Percentiles rank a stretch among this genome's conserved stretches.
Evolutionary conservation across 2,113 vertebrate species (phyloP).

Genomic region (Gila orcuttii): DNA sequence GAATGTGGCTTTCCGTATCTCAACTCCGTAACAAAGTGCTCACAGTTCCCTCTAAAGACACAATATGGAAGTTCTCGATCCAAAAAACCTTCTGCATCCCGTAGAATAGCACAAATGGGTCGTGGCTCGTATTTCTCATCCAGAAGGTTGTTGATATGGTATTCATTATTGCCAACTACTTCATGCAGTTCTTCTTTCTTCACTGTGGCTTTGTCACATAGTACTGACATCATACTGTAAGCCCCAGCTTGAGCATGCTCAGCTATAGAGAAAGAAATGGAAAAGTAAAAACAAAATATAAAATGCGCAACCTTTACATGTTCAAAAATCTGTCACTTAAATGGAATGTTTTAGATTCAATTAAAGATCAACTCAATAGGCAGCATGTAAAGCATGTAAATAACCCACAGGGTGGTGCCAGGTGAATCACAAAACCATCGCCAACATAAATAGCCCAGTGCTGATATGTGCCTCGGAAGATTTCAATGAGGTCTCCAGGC

Average conservation of each 20-base stretch:
- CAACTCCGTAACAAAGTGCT: slow-evolving; percentile 80
- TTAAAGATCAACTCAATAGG: neutral
- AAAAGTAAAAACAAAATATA: neutral
- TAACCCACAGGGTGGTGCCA: slow-evolving; percentile 79
- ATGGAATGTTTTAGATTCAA: neutral
- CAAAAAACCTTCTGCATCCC: slow-evolving; percentile 61
- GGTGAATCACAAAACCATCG: slow-evolving; percentile 80
- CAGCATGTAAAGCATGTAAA: neutral
- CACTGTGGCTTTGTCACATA: slow-evolving; percentile 75
- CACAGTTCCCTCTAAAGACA: slow-evolving; percentile 73
- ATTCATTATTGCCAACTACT: slow-evolving; percentile 65
- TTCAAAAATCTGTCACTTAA: neutral
- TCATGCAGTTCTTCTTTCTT: slow-evolving; percentile 75
- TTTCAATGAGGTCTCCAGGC: slow-evolving; percentile 84
- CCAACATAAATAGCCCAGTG: slow-evolving; percentile 89
- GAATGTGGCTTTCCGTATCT: slow-evolving; percentile 78
- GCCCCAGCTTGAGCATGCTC: slow-evolving; percentile 63
- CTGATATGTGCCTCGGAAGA: slow-evolving; percentile 77
- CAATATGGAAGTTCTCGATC: slow-evolving; percentile 66
- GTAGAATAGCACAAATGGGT: slow-evolving; percentile 59
- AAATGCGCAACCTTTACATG: neutral
- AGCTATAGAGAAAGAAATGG: slow-evolving; percentile 58
- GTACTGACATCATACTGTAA: slow-evolving; percentile 78
- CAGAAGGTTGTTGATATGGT: slow-evolving; percentile 76
- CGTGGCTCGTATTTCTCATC: slow-evolving; percentile 67